phyloP scores from a whole-genome alignment of 2,113 vertebrate genomes.

The Megaceryle maxima region DNA sequence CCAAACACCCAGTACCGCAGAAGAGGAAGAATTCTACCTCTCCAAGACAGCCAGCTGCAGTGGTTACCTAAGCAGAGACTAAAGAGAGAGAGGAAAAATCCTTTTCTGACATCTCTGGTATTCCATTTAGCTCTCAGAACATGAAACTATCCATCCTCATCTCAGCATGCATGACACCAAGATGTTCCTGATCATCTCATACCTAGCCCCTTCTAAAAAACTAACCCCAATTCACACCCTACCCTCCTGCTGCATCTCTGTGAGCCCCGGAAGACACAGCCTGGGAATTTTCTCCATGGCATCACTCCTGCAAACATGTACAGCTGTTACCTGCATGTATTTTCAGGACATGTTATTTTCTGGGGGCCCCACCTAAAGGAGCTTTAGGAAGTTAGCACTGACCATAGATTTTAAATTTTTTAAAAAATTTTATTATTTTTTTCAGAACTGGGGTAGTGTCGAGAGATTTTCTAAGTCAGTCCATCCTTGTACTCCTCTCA shows the following conservation, averaged over 20 bases:
- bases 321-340: background rate
- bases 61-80: background rate
- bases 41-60: background rate
- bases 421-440: no score
- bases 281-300: background rate
- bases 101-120: background rate
- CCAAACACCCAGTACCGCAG: background rate
- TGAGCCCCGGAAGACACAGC: background rate
- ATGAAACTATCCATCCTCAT: background rate
- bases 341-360: background rate
- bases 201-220: background rate
- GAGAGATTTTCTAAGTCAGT: background rate
- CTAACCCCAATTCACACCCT: background rate
- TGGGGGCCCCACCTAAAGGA: background rate
- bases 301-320: background rate
- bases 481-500: background rate
- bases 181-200: background rate
- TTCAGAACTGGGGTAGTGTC: background rate
- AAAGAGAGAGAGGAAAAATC: background rate
- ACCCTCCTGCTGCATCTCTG: background rate
- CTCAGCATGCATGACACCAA: fast-evolving
- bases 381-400: background rate
- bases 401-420: background rate
- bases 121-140: background rate
- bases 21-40: background rate